Evolutionary conservation across 2,113 vertebrate genomes (phyloP), one percentile per base, ranked within the genome.

Genomic region (Natator depressus): DNA sequence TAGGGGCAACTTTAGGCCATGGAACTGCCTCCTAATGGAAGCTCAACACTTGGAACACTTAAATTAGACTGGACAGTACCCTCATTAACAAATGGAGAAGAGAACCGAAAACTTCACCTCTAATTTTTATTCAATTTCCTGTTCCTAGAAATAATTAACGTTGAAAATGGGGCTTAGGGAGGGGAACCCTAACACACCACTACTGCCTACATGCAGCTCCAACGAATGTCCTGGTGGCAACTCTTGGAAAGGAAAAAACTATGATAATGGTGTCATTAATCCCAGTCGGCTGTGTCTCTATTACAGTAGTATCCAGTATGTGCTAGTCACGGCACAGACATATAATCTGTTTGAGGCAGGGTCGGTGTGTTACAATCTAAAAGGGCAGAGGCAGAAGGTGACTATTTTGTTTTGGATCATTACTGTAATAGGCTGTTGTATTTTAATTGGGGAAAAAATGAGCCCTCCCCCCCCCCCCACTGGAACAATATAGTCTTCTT

Each of bases 381-480:
- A 72, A 38, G 65, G 65, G 35, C 65, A 38, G 65, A 20, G 10
- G 65, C 65, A 38, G 19, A 72, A n/a, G n/a, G n/a, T 38, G 65
- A n/a, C 16, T 62, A 31, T 38, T 22, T 72, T 72, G 65, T 22
- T 38, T n/a, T 38, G n/a, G 65, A 22, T n/a, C 19, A 5, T 38
- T 72, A 38, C n/a, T 38, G 9, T 72, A 38, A 38, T 38, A 72
- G n/a, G 62, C 62, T n/a, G n/a, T 69, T 19, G 62, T 69, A 69
- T 69, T 69, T 69, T 69, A 72, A 72, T 22, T 14, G 16, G 11
- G 29, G 35, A 72, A 72, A 72, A 72, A 19, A 38, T 1, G n/a
- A n/a, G 6, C 19, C 11, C n/a, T 5, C n/a, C 2, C n/a, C 9
- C n/a, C 2, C 19, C 31, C 25, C 4, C n/a, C n/a, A 20, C 38